Base-by-base conservation (phyloP, 1,140 invertebrate species). In the Brachionus rubens region DNA sequence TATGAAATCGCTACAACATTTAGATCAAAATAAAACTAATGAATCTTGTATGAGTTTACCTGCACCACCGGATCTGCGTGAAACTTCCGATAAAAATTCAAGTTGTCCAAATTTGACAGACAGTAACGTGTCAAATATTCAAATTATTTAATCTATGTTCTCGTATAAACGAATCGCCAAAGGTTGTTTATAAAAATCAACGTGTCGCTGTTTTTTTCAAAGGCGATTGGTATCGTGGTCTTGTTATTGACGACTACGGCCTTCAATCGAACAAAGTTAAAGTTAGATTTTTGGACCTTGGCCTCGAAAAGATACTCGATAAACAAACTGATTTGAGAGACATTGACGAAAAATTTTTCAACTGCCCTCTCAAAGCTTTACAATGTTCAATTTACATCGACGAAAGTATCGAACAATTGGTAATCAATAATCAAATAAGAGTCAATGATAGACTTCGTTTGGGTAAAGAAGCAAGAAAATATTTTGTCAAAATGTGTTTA, bases 321-420 rank as follows among this genome's bases (percentile, higher is more conserved):
- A 40, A 36, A 21, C 30, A 48, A 19, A 33, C 68, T 16, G 68
- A 72, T 14, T 33, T 72, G 2, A 33, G 68, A 50, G 24, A 72
- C 26, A n/a, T 48, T 0, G 68, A 72, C 10, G 26, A 72, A 7
- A 72, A 72, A 52, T 72, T 72, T 36, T 72, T 72, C 46, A 72
- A 72, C 19, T 72, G 46, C 50, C 68, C 68, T 6, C 12, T 48
- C 4, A 72, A 72, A 9, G 68, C 26, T 24, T 40, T 72, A 5
- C 24, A 50, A 16, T 72, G 68, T 30, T 72, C 46, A 10, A 28
- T 72, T 24, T 41, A 72, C 46, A 21, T 54, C 10, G 68, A 72
- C 28, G 46, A 48, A 48, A 36, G 43, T 43, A 41, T 65, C 2
- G 10, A 65, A 1, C 59, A 65, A 46, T 4, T 65, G 19, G 0